Conservation (phyloP, 2,888 invertebrate species). For the Drosophila cognata region DNA sequence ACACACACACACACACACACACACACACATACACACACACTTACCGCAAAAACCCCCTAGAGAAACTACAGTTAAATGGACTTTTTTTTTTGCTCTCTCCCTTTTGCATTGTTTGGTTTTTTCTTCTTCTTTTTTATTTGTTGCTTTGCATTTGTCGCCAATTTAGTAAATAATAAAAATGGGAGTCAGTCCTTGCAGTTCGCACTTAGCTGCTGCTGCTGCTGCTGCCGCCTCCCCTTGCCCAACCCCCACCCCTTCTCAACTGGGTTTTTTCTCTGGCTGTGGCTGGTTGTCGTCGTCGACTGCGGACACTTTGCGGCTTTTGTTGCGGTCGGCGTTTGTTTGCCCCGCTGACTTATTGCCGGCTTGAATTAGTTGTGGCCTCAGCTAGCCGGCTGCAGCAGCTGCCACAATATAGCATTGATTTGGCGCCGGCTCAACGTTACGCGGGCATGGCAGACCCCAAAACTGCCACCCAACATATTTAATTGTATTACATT, state of each 20-base stretch:
- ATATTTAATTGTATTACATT: constrained; percentile 81
- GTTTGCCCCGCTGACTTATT: constrained; percentile 75
- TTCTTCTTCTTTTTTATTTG: constrained; percentile 41
- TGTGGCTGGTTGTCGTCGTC: constrained; percentile 47
- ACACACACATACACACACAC: constrained; percentile 25
- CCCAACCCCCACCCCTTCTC: neutral
- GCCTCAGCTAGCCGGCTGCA: constrained; percentile 32
- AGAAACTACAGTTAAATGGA: constrained; percentile 73
- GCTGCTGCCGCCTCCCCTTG: neutral
- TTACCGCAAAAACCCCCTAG: constrained; percentile 47
- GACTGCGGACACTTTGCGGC: constrained; percentile 73
- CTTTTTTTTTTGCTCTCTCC: constrained; percentile 32
- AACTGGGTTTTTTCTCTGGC: constrained; percentile 31
- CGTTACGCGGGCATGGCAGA: constrained; percentile 34
- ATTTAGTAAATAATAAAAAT: constrained; percentile 79
- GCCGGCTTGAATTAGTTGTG: constrained; percentile 75
- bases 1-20: constrained; percentile 49
- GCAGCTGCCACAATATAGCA: constrained; percentile 17
- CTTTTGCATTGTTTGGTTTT: constrained; percentile 52
- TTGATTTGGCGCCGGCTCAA: constrained; percentile 62
- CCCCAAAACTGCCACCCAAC: constrained; percentile 9
- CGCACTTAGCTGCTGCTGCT: constrained; percentile 58
- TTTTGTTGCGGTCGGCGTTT: constrained; percentile 66
- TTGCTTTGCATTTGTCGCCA: constrained; percentile 78
- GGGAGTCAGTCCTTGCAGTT: constrained; percentile 72